Evolutionary conservation across 2,797 vertebrate species (phyloP).

Genomic region (Gallinago solitaria): DNA sequence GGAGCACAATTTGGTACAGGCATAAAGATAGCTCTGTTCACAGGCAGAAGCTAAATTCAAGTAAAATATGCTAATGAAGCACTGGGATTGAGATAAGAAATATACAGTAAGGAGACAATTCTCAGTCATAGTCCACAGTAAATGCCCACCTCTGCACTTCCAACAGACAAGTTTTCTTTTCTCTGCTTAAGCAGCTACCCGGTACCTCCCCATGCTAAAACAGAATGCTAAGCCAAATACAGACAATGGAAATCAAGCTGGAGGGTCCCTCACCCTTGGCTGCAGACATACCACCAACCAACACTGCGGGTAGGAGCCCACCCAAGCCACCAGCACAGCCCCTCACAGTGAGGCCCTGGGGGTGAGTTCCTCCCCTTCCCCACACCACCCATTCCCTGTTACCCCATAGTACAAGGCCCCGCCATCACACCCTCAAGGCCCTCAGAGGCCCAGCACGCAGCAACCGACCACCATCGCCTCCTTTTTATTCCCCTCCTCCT

Average conservation of each 20-base stretch:
- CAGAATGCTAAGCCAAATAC: rapidly evolving
- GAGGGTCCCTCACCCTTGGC: rapidly evolving
- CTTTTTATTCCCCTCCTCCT: too few relatives aligned
- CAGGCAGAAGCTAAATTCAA: not conserved
- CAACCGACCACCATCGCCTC: too few relatives aligned
- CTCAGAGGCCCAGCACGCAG: too few relatives aligned
- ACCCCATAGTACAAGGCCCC: rapidly evolving
- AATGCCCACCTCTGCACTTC: not conserved
- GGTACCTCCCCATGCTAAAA: not conserved
- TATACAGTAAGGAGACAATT: not conserved
- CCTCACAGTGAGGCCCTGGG: rapidly evolving
- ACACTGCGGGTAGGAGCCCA: too few relatives aligned
- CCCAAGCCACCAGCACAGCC: not conserved
- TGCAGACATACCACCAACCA: rapidly evolving
- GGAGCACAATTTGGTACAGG: not conserved
- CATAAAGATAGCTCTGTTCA: not conserved
- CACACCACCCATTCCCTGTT: too few relatives aligned
- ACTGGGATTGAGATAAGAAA: not conserved
- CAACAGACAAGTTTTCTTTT: not conserved
- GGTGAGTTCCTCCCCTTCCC: rapidly evolving
- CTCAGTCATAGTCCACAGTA: not conserved
- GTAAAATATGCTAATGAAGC: not conserved
- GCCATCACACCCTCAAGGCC: not conserved
- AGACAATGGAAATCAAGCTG: rapidly evolving
- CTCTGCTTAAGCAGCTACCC: not conserved